A percentile compares a stretch with the other conserved stretches of the same genome.
phyloP scores from a whole-genome alignment of 2,797 vertebrate genomes.

The Acropternis orthonyx region DNA sequence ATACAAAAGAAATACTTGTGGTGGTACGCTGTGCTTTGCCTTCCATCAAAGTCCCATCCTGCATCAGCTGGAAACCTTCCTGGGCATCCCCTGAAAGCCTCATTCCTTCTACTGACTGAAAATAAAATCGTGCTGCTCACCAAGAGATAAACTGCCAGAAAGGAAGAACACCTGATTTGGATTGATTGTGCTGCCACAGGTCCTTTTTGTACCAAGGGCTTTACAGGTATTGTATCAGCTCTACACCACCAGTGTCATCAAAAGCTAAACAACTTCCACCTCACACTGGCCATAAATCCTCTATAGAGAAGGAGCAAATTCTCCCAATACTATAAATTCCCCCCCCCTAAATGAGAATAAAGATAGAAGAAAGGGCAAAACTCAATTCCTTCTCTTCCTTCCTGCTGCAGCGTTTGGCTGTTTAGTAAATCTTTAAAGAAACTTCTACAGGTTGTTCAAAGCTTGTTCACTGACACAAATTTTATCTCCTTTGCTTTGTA shows the following conservation, averaged over 20 bases:
- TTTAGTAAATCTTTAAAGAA: not conserved
- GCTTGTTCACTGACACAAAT: not conserved
- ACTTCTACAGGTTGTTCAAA: not conserved
- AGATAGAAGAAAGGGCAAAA: not conserved
- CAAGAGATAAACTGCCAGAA: not conserved
- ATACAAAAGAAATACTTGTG: conserved; percentile 38
- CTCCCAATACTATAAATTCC: not conserved
- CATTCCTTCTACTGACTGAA: not conserved
- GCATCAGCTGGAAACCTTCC: not conserved
- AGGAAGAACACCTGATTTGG: not conserved
- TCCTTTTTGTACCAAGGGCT: not conserved
- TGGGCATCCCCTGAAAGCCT: not conserved
- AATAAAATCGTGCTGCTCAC: not conserved
- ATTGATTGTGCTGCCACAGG: not conserved
- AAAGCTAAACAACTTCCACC: not conserved
- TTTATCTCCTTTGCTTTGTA: not conserved
- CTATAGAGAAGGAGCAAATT: rapidly evolving
- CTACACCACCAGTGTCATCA: not conserved
- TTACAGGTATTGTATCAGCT: not conserved
- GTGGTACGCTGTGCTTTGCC: not conserved
- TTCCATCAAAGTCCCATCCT: not conserved
- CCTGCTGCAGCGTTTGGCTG: rapidly evolving
- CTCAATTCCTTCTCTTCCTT: not conserved
- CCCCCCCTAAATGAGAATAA: not conserved
- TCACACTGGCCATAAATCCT: not conserved